These are phyloP conservation scores for Gobionotothen gibberifrons DNA, from an alignment of 2,797 vertebrate genomes.

Conservation along the genomic window DNA sequence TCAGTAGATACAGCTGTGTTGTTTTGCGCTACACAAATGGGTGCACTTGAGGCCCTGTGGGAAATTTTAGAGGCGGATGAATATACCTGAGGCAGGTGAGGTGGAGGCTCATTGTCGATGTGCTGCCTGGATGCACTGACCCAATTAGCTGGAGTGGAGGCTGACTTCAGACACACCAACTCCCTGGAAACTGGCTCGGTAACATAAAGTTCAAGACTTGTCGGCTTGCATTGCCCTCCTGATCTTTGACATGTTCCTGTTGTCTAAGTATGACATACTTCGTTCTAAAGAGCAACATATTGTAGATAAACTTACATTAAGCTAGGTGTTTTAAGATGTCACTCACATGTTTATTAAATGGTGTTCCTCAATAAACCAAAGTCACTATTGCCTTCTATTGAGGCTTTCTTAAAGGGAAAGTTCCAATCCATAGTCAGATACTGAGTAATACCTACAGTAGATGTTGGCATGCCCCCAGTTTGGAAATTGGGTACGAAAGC, in stretches of 20 bases:
- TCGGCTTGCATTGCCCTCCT: neutral
- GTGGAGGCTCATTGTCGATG: constrained; percentile 37
- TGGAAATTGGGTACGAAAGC: no score
- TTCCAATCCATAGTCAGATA: no score
- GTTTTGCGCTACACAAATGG: constrained; percentile 24
- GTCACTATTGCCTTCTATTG: no score
- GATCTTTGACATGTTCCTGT: neutral
- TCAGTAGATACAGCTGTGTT: neutral
- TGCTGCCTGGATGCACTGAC: constrained; percentile 45
- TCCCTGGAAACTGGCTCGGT: constrained; percentile 38
- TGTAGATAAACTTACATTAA: neutral
- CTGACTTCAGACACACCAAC: constrained; percentile 17
- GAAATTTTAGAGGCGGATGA: constrained; percentile 36
- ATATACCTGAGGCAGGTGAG: constrained; percentile 60
- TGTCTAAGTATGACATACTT: neutral
- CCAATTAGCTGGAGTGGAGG: constrained; percentile 45
- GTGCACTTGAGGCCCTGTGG: constrained; percentile 31
- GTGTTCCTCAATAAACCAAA: no score
- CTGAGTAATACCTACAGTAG: no score
- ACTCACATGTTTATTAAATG: neutral
- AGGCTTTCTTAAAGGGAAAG: no score
- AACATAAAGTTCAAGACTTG: constrained; percentile 15
- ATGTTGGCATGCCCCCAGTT: no score
- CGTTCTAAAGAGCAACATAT: neutral
- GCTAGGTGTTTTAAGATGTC: neutral